These are phyloP conservation scores for Papilio glaucus DNA, from an alignment of 1,140 invertebrate species.

Conservation along the genomic window DNA sequence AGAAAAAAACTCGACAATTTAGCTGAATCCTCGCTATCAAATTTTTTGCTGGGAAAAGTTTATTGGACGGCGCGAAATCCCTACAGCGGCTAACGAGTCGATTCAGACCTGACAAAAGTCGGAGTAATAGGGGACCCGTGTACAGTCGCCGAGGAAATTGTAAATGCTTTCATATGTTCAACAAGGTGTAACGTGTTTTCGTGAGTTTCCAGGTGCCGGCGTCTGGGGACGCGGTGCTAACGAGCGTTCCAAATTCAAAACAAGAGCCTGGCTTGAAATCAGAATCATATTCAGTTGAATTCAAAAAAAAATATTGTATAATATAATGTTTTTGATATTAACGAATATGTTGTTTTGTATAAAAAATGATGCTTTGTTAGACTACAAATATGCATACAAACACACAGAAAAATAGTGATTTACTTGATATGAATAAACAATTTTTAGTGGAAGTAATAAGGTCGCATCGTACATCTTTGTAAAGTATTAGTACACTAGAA, in stretches of 20 bases:
- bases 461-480: too few species aligned
- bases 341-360: too few species aligned
- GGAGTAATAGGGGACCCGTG: conserved; percentile 24
- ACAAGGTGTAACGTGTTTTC: conserved; percentile 26
- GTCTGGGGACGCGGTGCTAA: conserved; percentile 15
- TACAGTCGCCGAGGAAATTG: conserved; percentile 37
- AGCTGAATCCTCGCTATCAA: neutral
- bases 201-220: neutral
- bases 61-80: conserved; percentile 35
- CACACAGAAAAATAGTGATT: too few species aligned
- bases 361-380: too few species aligned
- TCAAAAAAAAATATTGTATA: neutral
- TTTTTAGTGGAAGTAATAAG: too few species aligned
- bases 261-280: neutral
- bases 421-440: too few species aligned
- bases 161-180: conserved; percentile 36
- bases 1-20: neutral
- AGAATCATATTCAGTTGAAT: neutral
- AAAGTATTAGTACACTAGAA: too few species aligned
- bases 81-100: conserved; percentile 35
- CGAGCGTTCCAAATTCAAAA: conserved; percentile 28
- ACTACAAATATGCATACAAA: too few species aligned
- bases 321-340: too few species aligned
- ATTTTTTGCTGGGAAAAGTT: conserved; percentile 29
- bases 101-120: conserved; percentile 34